phyloP scores from a whole-genome alignment of 1,140 invertebrate genomes.

The Brachionus koreanus region DNA sequence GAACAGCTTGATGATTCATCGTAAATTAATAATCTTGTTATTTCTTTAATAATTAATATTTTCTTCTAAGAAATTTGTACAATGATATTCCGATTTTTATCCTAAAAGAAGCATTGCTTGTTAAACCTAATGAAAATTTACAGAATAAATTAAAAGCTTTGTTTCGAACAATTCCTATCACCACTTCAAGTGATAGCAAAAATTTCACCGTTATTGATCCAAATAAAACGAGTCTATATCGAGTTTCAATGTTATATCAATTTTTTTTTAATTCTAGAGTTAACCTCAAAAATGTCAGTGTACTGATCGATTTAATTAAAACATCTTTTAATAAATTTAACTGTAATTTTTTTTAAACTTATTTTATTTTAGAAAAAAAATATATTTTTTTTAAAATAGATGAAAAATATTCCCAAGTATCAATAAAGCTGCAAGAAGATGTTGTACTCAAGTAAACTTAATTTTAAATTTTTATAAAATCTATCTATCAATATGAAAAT shows the following conservation, averaged over 20 bases:
- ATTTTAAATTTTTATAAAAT: no score
- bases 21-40: neutral
- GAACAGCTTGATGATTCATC: conserved; percentile 5
- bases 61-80: neutral
- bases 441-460: conserved; percentile 10
- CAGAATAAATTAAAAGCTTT: neutral
- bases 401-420: conserved; percentile 2
- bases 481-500: neutral
- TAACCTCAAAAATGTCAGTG: conserved; percentile 21
- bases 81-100: conserved; percentile 1
- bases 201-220: neutral
- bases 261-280: conserved; percentile 21
- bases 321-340: conserved; percentile 23
- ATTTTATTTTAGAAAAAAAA: neutral
- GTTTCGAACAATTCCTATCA: neutral
- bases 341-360: neutral
- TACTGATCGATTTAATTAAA: conserved; percentile 3
- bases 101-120: neutral
- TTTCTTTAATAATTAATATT: neutral
- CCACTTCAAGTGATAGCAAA: neutral
- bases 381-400: neutral
- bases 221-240: neutral
- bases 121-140: neutral
- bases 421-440: conserved; percentile 14
- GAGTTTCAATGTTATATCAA: neutral